phyloP scores from a whole-genome alignment of 2,113 vertebrate species.

The Psilopsiagon aymara region DNA sequence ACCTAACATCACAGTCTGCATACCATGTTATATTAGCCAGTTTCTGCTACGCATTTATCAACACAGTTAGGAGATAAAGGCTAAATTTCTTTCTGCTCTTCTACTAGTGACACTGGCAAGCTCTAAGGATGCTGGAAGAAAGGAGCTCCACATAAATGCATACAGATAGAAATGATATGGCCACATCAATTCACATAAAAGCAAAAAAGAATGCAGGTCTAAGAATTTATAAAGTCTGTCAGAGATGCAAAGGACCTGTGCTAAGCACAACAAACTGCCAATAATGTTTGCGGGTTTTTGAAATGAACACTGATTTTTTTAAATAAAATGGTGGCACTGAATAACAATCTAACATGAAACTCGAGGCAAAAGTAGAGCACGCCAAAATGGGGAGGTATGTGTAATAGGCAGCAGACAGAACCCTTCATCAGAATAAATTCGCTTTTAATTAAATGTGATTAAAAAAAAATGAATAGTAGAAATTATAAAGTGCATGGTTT shows the following conservation, averaged over 20 bases:
- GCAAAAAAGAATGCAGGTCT: neutral
- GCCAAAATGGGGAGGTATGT: neutral
- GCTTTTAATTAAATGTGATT: neutral
- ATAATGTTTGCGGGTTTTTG: neutral
- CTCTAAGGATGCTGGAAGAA: neutral
- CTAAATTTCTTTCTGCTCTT: neutral
- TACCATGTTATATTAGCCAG: neutral
- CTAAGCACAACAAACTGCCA: neutral
- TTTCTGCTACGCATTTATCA: neutral
- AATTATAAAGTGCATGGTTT: neutral
- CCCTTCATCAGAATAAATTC: neutral
- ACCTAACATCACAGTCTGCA: neutral
- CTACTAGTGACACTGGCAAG: neutral
- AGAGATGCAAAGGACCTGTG: neutral
- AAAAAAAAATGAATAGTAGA: neutral
- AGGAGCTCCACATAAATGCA: neutral
- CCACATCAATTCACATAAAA: rapidly evolving
- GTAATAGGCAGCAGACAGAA: neutral
- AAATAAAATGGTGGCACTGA: neutral
- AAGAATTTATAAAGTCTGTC: neutral
- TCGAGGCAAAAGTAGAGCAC: neutral
- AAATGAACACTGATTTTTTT: neutral
- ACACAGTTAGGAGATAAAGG: neutral
- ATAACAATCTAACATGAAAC: neutral
- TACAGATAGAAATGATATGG: neutral